A percentile compares a stretch with the other conserved stretches of the same genome.
Evolutionary conservation across 2,888 invertebrate genomes (phyloP).

Genomic region (Perizoma affinitatum): DNA sequence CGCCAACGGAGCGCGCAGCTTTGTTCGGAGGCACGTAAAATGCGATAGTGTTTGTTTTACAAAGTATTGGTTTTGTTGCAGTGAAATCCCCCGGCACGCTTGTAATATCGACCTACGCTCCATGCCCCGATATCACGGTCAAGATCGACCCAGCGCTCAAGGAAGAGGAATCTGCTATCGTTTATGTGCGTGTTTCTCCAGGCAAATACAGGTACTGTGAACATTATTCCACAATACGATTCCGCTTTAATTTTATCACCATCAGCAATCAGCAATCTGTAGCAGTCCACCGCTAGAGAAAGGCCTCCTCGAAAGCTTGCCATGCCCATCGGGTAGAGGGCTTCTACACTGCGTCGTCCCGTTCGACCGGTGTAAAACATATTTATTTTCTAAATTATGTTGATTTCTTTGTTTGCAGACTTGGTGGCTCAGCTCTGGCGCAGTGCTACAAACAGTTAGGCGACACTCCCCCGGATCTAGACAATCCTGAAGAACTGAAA

Average conservation of each 20-base stretch:
- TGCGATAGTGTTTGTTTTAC: no score
- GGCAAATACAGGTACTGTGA: slow-evolving; percentile 84
- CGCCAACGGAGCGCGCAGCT: no score
- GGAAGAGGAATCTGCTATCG: slow-evolving; percentile 85
- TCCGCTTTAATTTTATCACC: no score
- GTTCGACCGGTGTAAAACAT: no score
- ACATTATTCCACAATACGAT: no score
- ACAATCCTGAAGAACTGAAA: slow-evolving; percentile 86
- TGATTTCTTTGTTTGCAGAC: slow-evolving; percentile 64
- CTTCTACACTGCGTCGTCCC: no score
- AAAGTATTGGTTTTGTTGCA: slow-evolving; percentile 31
- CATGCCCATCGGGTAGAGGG: no score
- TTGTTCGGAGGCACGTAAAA: no score
- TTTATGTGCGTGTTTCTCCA: slow-evolving; percentile 91
- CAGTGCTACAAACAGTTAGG: slow-evolving; percentile 95
- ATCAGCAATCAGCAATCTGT: no score
- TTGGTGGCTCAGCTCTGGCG: slow-evolving; percentile 96
- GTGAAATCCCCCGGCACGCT: slow-evolving; percentile 94
- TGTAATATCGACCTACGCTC: slow-evolving; percentile 98
- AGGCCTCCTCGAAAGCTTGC: no score
- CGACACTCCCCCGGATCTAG: slow-evolving; percentile 91
- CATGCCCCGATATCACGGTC: slow-evolving; percentile 94
- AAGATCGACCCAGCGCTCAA: slow-evolving; percentile 96
- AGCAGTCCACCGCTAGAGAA: no score
- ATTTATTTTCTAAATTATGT: no score